A percentile compares a stretch with the other conserved stretches of the same genome.
These are phyloP conservation scores for Phytoseiulus persimilis DNA, from an alignment of 2,888 invertebrate species.

Conservation along the genomic window DNA sequence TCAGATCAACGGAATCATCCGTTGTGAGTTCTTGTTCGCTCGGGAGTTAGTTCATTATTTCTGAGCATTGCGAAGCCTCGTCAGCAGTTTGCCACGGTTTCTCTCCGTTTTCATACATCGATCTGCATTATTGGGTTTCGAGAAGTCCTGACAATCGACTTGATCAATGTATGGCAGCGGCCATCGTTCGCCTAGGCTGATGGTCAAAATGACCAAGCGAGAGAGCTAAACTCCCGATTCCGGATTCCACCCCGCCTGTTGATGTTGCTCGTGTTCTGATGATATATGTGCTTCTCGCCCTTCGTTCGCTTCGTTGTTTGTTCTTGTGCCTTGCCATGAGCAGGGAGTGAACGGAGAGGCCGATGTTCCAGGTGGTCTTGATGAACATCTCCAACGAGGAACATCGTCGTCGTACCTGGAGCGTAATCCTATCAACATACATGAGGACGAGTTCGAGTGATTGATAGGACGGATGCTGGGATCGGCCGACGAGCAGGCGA, in stretches of 20 bases:
- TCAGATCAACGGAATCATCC: no score
- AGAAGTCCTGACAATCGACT: no score
- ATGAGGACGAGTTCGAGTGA: background rate
- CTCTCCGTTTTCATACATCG: no score
- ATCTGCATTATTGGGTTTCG: no score
- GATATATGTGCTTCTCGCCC: background rate
- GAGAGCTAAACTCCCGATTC: no score
- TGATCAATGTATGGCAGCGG: no score
- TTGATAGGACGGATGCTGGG: background rate
- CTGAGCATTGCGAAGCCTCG: no score
- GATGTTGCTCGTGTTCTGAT: constrained; percentile 5
- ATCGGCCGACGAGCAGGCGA: background rate
- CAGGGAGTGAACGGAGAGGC: background rate
- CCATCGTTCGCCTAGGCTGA: no score
- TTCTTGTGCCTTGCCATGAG: background rate
- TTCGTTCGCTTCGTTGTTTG: background rate
- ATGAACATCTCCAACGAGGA: background rate
- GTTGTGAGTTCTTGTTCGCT: no score
- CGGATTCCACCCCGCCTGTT: background rate
- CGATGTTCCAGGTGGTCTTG: background rate
- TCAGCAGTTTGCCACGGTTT: no score
- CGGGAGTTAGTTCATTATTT: no score
- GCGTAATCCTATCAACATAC: background rate
- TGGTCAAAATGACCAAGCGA: no score
- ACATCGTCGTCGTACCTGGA: background rate